Evolutionary conservation across 1,140 invertebrate species (phyloP).

Genomic region (Arctopsyche grandis): DNA sequence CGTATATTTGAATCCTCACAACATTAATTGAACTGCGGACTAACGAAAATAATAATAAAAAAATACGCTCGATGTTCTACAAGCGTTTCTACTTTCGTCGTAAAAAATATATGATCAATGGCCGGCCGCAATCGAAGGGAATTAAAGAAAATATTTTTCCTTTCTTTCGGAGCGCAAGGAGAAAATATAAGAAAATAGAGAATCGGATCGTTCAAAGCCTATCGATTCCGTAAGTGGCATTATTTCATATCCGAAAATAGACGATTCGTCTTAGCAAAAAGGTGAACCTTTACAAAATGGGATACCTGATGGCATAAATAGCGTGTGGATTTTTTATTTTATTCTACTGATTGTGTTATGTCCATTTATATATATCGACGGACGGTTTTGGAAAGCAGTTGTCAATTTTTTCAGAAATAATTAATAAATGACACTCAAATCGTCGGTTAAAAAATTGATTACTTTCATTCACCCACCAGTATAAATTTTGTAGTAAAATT

Average conservation of each 20-base stretch:
- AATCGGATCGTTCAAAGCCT: conserved; percentile 17
- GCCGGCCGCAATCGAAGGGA: too few species aligned
- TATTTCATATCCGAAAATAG: conserved; percentile 25
- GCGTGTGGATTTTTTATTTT: background rate
- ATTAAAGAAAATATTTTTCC: conserved; percentile 17
- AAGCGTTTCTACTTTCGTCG: too few species aligned
- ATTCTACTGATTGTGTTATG: background rate
- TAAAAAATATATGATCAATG: too few species aligned
- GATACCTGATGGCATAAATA: background rate
- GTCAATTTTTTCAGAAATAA: too few species aligned
- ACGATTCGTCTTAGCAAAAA: background rate
- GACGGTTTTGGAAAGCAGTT: too few species aligned
- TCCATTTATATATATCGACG: background rate
- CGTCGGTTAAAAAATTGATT: too few species aligned
- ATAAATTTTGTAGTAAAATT: too few species aligned
- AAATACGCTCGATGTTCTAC: too few species aligned
- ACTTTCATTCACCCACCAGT: too few species aligned
- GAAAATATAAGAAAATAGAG: conserved; percentile 1
- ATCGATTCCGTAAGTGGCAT: conserved; percentile 34
- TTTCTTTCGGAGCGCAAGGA: background rate
- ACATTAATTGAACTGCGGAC: background rate
- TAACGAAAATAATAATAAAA: background rate
- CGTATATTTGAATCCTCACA: background rate
- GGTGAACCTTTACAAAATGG: background rate
- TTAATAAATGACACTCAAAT: too few species aligned